Evolutionary conservation across 92 coral and sea anemone genomes (phyloP).

Genomic region (Siderastrea radians): DNA sequence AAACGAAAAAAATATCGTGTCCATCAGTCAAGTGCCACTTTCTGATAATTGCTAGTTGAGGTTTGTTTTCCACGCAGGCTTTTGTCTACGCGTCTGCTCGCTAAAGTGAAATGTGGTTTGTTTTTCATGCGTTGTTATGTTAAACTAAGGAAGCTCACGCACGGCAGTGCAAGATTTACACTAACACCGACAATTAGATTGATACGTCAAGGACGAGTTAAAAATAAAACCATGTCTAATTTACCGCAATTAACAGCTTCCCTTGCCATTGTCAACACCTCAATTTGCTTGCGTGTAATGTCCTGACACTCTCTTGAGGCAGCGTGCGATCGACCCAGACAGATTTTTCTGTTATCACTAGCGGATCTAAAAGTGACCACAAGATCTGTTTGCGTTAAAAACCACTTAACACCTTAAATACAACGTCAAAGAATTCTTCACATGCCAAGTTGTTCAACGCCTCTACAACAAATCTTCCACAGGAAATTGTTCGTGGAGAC

Average conservation of each 20-base stretch:
- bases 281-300: constrained; percentile 24
- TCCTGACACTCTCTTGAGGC: constrained; percentile 2
- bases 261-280: background rate
- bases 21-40: constrained; percentile 1
- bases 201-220: background rate
- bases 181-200: background rate
- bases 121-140: background rate
- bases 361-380: constrained; percentile 38
- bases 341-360: constrained; percentile 9
- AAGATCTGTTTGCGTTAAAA: constrained; percentile 33
- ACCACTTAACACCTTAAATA: constrained; percentile 50
- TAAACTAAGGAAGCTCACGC: constrained; percentile 13
- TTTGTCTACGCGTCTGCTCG: background rate
- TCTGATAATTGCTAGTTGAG: constrained; percentile 35
- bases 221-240: background rate
- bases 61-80: background rate
- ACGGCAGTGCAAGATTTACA: background rate
- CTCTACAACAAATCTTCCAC: constrained; percentile 15
- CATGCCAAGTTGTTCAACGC: constrained; percentile 42
- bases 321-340: background rate
- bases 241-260: constrained; percentile 34
- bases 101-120: constrained; percentile 7
- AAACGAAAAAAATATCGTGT: background rate
- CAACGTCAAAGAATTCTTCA: constrained; percentile 34
- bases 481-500: constrained; percentile 5